Base-by-base conservation (phyloP, 2,797 vertebrate species). In the Hipposideros larvatus region DNA sequence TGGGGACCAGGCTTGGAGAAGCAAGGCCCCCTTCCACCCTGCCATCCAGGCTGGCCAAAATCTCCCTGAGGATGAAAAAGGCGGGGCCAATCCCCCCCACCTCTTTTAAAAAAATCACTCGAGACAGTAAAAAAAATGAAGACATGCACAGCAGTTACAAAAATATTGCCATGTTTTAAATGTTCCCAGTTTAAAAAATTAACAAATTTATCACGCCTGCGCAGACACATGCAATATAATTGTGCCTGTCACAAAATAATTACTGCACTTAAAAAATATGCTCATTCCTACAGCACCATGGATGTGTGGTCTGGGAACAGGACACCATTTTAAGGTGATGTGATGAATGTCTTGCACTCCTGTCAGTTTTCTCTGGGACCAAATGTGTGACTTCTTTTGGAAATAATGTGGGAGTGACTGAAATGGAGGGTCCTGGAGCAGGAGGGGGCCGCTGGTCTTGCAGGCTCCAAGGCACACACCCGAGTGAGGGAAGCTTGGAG, bases 141-240 rank as follows among this genome's bases (percentile, higher is more conserved):
- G 31, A 90, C 46, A 48, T 77, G 78, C 26, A 82, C 71, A 89
- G 18, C 13, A 63, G 21, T 66, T 63, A 78, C 15, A 66, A 74
- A 90, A 83, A 82, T 43, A 80, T 2, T 71, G 63, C 48, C 46
- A 68, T 71, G 71, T 68, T 94, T 86, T 82, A 89, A 85, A 65
- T 43, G 21, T 73, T 90, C 70, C 15, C 34, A 57, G 48, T 89
- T 86, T 86, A 93, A 63, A 28, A 95, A 75, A 59, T 85, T 53
- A 83, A 80, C 21, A 24, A 24, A 71, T 92, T 55, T 71, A 77
- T 90, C 74, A 84, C 1, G 2, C 34, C 90, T 85, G 34, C 68
- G 66, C 48, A 74, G 57, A 89, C 79, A 86, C 16, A 59, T 77
- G 21, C 21, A 13, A 31, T 57, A 57, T n/a, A 57, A 86, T 26